These are phyloP conservation scores for Agonum fuliginosum DNA, from an alignment of 2,888 invertebrate genomes.

Conservation along the genomic window DNA sequence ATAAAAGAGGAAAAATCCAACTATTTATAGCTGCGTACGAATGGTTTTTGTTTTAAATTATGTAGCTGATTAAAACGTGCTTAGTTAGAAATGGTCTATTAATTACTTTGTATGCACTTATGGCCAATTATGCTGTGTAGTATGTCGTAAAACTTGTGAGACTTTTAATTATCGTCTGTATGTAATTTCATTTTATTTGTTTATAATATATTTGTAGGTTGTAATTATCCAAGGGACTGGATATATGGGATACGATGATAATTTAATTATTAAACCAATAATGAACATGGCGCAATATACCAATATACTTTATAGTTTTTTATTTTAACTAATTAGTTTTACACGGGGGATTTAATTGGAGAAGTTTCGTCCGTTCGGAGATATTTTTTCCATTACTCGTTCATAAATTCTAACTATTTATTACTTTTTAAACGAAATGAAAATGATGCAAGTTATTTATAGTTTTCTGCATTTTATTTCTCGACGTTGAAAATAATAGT, in stretches of 20 bases:
- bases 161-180: conserved; percentile 51
- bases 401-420: conserved; percentile 12
- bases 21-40: conserved; percentile 54
- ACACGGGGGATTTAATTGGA: background rate
- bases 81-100: conserved; percentile 55
- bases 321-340: conserved; percentile 14
- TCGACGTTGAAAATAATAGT: no score
- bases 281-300: conserved; percentile 9
- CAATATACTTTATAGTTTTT: conserved; percentile 1
- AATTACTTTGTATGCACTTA: conserved; percentile 59
- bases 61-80: conserved; percentile 57
- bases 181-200: conserved; percentile 55
- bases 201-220: conserved; percentile 50
- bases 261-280: conserved; percentile 35
- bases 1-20: conserved; percentile 11
- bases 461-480: no score
- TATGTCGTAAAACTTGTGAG: conserved; percentile 48
- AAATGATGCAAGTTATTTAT: conserved; percentile 10
- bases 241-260: conserved; percentile 6
- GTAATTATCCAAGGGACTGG: conserved; percentile 27
- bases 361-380: background rate
- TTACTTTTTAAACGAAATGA: background rate
- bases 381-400: background rate
- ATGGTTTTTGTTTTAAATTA: conserved; percentile 57
- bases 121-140: conserved; percentile 55